These are phyloP conservation scores for Hypsibius dujardini DNA, from an alignment of 1,140 invertebrate genomes.

Conservation along the genomic window DNA sequence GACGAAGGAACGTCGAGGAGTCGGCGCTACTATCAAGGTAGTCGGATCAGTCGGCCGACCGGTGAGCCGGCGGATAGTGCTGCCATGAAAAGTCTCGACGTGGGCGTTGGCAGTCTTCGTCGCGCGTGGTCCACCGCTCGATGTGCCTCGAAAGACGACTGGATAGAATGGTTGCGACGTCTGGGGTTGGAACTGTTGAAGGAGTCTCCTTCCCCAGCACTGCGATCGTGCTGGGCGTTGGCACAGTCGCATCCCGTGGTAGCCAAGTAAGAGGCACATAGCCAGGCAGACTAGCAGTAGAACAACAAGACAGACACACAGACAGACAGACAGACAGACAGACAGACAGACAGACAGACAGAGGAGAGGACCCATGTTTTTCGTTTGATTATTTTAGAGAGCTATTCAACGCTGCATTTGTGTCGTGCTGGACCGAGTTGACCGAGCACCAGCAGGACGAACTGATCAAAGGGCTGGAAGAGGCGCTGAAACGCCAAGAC, in stretches of 20 bases:
- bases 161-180: conserved; percentile 83
- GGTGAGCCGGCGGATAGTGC: background rate
- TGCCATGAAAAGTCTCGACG: conserved; percentile 39
- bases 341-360: too few relatives aligned
- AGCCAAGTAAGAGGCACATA: conserved; percentile 38
- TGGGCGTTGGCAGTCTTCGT: conserved; percentile 62
- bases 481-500: conserved; percentile 75
- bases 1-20: conserved; percentile 6
- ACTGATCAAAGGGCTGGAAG: conserved; percentile 64
- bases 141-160: conserved; percentile 87
- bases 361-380: too few relatives aligned
- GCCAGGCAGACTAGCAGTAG: too few relatives aligned
- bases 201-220: conserved; percentile 78
- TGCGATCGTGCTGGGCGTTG: conserved; percentile 69
- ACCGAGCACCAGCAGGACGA: conserved; percentile 61
- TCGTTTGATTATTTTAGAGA: conserved; percentile 41
- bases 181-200: conserved; percentile 81
- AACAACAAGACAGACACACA: too few relatives aligned
- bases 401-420: conserved; percentile 94
- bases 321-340: too few relatives aligned
- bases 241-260: conserved; percentile 85
- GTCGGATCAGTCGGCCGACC: background rate
- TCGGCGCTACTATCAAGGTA: background rate
- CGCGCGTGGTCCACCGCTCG: conserved; percentile 72
- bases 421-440: conserved; percentile 94